A percentile compares a stretch with the other conserved stretches of the same genome.
These are phyloP conservation scores for Sialis fuliginosa DNA, from an alignment of 2,888 invertebrate genomes.

Conservation along the genomic window DNA sequence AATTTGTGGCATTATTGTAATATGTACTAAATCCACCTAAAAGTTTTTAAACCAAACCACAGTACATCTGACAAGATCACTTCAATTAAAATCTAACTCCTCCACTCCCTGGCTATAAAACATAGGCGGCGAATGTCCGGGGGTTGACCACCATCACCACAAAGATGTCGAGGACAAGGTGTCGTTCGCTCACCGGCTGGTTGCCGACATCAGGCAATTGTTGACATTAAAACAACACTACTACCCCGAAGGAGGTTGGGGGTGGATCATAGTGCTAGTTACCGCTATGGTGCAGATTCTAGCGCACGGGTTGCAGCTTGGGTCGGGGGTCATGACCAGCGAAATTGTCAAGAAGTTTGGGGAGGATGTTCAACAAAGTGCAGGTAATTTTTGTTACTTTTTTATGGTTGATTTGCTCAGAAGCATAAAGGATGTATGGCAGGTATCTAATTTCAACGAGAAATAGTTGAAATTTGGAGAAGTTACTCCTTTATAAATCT, in stretches of 20 bases:
- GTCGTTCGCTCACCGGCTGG: conserved; percentile 32
- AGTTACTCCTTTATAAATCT: too few relatives aligned
- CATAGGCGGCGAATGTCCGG: background rate
- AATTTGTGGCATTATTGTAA: conserved; percentile 1
- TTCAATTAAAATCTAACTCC: background rate
- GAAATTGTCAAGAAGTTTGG: conserved; percentile 29
- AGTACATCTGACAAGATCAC: too few relatives aligned
- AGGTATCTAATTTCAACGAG: too few relatives aligned
- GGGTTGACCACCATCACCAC: background rate
- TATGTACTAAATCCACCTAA: background rate
- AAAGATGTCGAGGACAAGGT: conserved; percentile 22
- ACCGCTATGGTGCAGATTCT: conserved; percentile 56
- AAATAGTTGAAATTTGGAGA: too few relatives aligned
- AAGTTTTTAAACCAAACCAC: too few relatives aligned
- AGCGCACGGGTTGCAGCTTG: conserved; percentile 55
- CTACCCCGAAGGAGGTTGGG: conserved; percentile 80
- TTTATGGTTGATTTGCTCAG: background rate
- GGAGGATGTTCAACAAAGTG: conserved; percentile 36
- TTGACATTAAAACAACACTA: conserved; percentile 61
- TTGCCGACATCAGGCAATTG: conserved; percentile 35
- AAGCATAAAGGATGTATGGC: too few relatives aligned
- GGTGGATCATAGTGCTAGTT: conserved; percentile 60
- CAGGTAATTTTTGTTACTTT: conserved; percentile 32
- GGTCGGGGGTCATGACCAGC: conserved; percentile 31
- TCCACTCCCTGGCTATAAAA: background rate